phyloP scores from a whole-genome alignment of 2,113 vertebrate species.

The Erpornis zantholeuca region DNA sequence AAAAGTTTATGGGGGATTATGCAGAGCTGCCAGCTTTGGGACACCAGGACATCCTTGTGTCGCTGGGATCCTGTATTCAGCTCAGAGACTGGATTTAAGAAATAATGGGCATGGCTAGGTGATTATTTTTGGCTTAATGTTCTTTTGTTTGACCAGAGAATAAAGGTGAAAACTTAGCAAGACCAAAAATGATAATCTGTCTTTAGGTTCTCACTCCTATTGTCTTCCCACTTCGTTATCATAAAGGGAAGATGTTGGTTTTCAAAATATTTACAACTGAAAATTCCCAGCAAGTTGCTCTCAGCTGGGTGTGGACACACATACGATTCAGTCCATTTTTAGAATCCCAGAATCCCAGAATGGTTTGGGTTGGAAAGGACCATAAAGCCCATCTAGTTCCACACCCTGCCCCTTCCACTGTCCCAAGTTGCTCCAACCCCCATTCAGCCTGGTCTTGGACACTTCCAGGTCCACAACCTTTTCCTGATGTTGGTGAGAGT shows the following conservation, averaged over 20 bases:
- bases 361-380: not conserved
- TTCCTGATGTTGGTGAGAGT: not conserved
- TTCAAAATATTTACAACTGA: not conserved
- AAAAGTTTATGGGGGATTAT: not conserved
- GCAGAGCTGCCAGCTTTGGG: not conserved
- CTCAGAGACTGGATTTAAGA: not conserved
- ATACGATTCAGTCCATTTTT: not conserved
- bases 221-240: not conserved
- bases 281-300: not conserved
- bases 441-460: not conserved
- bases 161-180: not conserved
- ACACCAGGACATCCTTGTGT: not conserved
- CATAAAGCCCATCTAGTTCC: not conserved
- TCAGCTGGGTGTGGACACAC: not conserved
- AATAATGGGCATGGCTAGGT: not conserved
- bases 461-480: not conserved
- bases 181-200: not conserved
- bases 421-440: not conserved
- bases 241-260: not conserved
- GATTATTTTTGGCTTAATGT: not conserved
- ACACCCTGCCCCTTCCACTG: not conserved
- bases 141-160: not conserved
- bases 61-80: not conserved
- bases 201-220: not conserved
- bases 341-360: not conserved